Evolutionary conservation across 1,140 invertebrate species (phyloP).

Genomic region (Capitella teleta): DNA sequence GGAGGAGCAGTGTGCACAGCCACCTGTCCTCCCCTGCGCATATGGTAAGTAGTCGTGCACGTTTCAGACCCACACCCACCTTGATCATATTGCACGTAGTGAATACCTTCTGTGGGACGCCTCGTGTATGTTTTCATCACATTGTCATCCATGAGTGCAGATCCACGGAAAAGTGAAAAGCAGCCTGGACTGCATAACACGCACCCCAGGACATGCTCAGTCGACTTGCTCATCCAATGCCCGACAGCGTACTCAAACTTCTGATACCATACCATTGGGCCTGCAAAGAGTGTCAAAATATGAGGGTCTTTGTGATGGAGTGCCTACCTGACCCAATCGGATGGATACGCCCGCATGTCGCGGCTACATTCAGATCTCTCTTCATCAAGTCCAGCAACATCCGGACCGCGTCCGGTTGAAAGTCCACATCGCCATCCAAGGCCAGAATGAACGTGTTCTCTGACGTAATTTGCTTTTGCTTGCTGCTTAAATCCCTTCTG

Average conservation of each 20-base stretch:
- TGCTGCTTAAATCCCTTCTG: neutral
- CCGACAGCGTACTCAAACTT: constrained; percentile 35
- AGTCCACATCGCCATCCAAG: constrained; percentile 96
- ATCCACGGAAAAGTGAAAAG: constrained; percentile 19
- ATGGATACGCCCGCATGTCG: constrained; percentile 95
- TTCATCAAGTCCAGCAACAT: constrained; percentile 96
- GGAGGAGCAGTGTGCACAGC: constrained; percentile 85
- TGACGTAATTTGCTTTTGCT: constrained; percentile 42
- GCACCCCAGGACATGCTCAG: constrained; percentile 20
- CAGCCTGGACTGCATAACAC: constrained; percentile 19
- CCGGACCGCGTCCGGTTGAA: constrained; percentile 88
- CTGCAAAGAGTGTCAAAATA: too few relatives aligned
- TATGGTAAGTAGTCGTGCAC: neutral
- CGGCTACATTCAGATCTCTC: constrained; percentile 91
- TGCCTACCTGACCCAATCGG: too few relatives aligned
- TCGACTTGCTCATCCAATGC: constrained; percentile 21
- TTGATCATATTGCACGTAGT: constrained; percentile 20
- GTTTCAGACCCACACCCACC: too few relatives aligned
- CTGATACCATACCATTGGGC: constrained; percentile 39
- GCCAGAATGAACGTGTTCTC: constrained; percentile 98
- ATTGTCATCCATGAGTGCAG: constrained; percentile 19
- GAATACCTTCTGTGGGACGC: constrained; percentile 13
- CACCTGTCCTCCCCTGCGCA: constrained; percentile 51
- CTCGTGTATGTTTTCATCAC: constrained; percentile 16
- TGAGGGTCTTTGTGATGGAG: too few relatives aligned